These are phyloP conservation scores for Embiotoca jacksoni DNA, from an alignment of 2,113 vertebrate species.

Conservation along the genomic window DNA sequence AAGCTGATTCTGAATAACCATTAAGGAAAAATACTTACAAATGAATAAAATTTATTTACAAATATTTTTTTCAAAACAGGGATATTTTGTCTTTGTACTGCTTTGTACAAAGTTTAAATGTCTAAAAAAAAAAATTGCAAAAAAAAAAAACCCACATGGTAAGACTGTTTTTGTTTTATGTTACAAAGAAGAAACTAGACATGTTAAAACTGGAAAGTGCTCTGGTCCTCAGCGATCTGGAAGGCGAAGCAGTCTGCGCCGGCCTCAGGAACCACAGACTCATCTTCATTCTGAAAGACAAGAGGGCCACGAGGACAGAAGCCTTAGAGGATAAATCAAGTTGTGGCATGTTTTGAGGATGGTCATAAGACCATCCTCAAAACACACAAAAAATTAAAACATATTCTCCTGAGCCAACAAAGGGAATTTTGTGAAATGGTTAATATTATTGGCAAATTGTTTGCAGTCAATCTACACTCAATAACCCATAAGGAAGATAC, in stretches of 20 bases:
- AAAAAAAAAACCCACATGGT: slow-evolving; percentile 58
- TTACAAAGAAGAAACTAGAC: slow-evolving; percentile 63
- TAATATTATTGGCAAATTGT: neutral
- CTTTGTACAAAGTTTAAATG: slow-evolving; percentile 59
- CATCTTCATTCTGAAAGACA: slow-evolving; percentile 86
- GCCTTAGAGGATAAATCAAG: slow-evolving; percentile 23
- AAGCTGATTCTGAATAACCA: neutral
- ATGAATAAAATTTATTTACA: slow-evolving; percentile 75
- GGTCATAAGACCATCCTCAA: neutral
- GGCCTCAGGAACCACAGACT: slow-evolving; percentile 85
- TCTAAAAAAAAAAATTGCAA: slow-evolving; percentile 52
- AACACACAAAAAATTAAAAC: neutral
- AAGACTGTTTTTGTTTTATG: slow-evolving; percentile 22
- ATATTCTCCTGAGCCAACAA: neutral
- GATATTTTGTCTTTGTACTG: slow-evolving; percentile 29
- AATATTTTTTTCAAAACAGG: slow-evolving; percentile 42
- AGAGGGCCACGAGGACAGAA: neutral
- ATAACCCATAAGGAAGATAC: neutral
- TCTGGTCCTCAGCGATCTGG: slow-evolving; percentile 83
- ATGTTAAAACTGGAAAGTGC: slow-evolving; percentile 89
- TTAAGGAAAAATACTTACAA: neutral
- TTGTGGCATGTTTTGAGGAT: neutral
- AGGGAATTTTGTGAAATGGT: neutral
- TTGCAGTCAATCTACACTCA: neutral
- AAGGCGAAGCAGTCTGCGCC: slow-evolving; percentile 85